These are phyloP conservation scores for Nematolebias whitei DNA, from an alignment of 2,113 vertebrate species.

Conservation along the genomic window DNA sequence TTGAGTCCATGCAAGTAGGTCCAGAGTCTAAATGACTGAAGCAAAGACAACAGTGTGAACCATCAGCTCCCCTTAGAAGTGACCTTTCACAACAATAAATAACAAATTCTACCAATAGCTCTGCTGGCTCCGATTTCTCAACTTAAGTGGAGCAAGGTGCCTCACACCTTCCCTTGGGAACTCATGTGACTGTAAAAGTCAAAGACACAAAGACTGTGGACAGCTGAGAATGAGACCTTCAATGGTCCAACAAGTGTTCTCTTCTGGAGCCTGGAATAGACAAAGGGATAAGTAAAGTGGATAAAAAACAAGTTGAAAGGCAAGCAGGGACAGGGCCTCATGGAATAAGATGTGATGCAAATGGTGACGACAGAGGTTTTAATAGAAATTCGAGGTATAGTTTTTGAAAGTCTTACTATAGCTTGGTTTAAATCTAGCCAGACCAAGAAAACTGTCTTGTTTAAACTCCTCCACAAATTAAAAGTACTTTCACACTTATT, in stretches of 20 bases:
- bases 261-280: conserved; percentile 47
- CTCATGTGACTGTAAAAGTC: conserved; percentile 39
- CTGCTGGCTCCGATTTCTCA: conserved; percentile 52
- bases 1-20: conserved; percentile 10
- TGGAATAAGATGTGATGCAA: background rate
- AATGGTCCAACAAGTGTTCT: conserved; percentile 1
- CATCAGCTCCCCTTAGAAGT: conserved; percentile 49
- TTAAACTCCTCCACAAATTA: background rate
- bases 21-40: conserved; percentile 37
- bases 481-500: background rate
- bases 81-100: conserved; percentile 47
- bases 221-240: conserved; percentile 70
- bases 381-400: background rate
- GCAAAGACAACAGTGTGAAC: conserved; percentile 35
- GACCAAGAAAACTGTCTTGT: background rate
- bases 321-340: background rate
- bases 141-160: conserved; percentile 63
- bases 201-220: conserved; percentile 46
- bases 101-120: conserved; percentile 59
- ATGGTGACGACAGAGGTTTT: background rate
- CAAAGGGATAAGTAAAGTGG: conserved; percentile 32
- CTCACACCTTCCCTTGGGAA: conserved; percentile 52
- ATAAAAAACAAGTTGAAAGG: conserved; percentile 2
- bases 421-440: background rate
- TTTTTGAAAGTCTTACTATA: background rate